phyloP scores from a whole-genome alignment of 1,140 invertebrate species.

The Cydia amplana region DNA sequence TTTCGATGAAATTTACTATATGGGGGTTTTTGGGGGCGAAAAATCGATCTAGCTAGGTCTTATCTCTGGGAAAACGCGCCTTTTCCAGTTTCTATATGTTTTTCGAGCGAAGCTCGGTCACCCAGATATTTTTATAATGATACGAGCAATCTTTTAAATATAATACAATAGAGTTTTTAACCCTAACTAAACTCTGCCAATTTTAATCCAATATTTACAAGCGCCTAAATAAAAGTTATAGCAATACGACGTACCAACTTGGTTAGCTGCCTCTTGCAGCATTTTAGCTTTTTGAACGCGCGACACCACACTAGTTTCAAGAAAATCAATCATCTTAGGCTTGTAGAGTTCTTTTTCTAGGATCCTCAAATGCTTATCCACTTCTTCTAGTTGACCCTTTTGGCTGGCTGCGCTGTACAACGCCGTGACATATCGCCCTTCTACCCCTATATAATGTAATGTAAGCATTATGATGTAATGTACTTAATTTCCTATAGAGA shows the following conservation, averaged over 20 bases:
- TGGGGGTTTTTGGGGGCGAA: no score
- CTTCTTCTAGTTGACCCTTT: constrained; percentile 90
- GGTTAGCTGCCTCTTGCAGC: constrained; percentile 49
- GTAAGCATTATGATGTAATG: background rate
- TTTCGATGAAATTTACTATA: no score
- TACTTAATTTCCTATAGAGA: no score
- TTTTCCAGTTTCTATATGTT: no score
- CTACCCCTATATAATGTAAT: constrained; percentile 65
- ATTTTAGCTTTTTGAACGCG: constrained; percentile 54
- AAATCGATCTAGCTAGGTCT: no score
- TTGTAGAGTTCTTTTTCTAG: constrained; percentile 86
- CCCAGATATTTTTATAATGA: no score
- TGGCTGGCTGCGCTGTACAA: constrained; percentile 96
- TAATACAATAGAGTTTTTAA: no score
- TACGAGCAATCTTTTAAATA: no score
- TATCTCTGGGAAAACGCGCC: no score
- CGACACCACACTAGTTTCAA: constrained; percentile 79
- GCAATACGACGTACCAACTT: constrained; percentile 44
- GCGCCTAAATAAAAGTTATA: constrained; percentile 11
- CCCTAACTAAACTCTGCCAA: no score
- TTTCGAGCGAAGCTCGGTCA: no score
- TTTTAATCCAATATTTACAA: constrained; percentile 9
- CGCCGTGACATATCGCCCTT: constrained; percentile 97
- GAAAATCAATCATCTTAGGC: constrained; percentile 86
- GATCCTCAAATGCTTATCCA: constrained; percentile 93